Evolutionary conservation across 2,113 vertebrate genomes (phyloP).

Genomic region (Nothoprocta pentlandii): DNA sequence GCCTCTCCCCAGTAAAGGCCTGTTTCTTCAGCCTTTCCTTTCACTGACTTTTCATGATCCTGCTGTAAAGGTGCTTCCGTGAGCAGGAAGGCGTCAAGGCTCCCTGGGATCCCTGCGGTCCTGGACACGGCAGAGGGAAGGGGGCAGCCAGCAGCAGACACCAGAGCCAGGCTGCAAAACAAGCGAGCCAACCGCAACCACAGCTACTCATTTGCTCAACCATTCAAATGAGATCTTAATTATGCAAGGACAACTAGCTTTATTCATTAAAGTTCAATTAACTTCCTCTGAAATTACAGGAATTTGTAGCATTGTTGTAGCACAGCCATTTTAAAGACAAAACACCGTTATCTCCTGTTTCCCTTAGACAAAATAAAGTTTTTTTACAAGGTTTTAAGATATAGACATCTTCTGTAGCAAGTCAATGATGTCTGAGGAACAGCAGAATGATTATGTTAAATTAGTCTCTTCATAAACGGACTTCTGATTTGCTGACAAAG

Average conservation of each 20-base stretch:
- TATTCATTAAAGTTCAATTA: slow-evolving; percentile 73
- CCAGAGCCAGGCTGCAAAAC: slow-evolving; percentile 48
- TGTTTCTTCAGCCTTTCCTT: background rate
- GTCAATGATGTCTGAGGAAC: slow-evolving; percentile 42
- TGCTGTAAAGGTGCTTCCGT: background rate
- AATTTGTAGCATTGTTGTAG: slow-evolving; percentile 58
- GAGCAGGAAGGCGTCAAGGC: background rate
- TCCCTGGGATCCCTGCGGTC: background rate
- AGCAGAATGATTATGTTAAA: slow-evolving; percentile 35
- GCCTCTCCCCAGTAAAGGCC: background rate
- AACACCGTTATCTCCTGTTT: slow-evolving; percentile 66
- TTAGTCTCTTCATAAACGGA: slow-evolving; percentile 8
- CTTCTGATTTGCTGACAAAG: slow-evolving; percentile 56
- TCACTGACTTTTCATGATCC: background rate
- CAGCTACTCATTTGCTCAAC: slow-evolving; percentile 54
- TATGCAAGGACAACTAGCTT: slow-evolving; percentile 71
- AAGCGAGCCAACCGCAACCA: slow-evolving; percentile 49
- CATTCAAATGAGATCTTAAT: slow-evolving; percentile 63
- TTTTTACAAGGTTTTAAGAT: slow-evolving; percentile 54
- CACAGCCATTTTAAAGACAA: slow-evolving; percentile 59
- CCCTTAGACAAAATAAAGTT: slow-evolving; percentile 66
- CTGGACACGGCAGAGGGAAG: background rate
- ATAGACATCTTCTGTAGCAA: slow-evolving; percentile 37
- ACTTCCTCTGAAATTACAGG: slow-evolving; percentile 69
- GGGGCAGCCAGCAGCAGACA: background rate